Base-by-base conservation (phyloP, 2,113 vertebrate species). In the Odobenus rosmarus region DNA sequence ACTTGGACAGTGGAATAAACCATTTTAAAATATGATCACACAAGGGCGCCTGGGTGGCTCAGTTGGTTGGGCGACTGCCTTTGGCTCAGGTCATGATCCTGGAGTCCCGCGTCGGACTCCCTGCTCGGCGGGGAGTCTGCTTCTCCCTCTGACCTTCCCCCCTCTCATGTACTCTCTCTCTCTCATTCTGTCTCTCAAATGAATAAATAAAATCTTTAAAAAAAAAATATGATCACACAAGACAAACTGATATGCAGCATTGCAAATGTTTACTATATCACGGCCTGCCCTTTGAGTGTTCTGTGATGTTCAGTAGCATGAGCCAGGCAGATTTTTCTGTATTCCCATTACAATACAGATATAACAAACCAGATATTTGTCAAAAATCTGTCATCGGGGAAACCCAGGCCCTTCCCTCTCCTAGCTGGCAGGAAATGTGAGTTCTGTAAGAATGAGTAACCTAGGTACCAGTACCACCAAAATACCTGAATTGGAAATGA, bases 1-100 rank as follows among this genome's bases (percentile, higher is more conserved):
- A 62, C 93, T 96, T 91, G 95, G 71, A 95, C 72, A 82, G 31
- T 72, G n/a, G 31, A 89, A 86, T 90, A 96, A 67, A 62, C 26
- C 51, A 57, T 86, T 96, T 93, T 55, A 82, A 96, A 87, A 72
- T 69, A 64, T 74, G 72, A 83, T 87, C 31, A 28, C 64, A 83
- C 21, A 53, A 72, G n/a, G n/a, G n/a, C n/a, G n/a, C n/a, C n/a
- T n/a, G n/a, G n/a, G n/a, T n/a, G n/a, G n/a, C n/a, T n/a, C n/a
- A n/a, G n/a, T n/a, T n/a, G n/a, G n/a, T n/a, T n/a, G n/a, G n/a
- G n/a, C n/a, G n/a, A n/a, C n/a, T n/a, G n/a, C n/a, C n/a, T n/a
- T n/a, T n/a, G n/a, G n/a, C n/a, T n/a, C n/a, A n/a, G n/a, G n/a
- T n/a, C n/a, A n/a, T n/a, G n/a, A n/a, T n/a, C n/a, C n/a, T n/a